Percentiles rank a stretch among this genome's conserved stretches.
phyloP scores from a whole-genome alignment of 2,888 invertebrate species.

The Pristionchus entomophagus region DNA sequence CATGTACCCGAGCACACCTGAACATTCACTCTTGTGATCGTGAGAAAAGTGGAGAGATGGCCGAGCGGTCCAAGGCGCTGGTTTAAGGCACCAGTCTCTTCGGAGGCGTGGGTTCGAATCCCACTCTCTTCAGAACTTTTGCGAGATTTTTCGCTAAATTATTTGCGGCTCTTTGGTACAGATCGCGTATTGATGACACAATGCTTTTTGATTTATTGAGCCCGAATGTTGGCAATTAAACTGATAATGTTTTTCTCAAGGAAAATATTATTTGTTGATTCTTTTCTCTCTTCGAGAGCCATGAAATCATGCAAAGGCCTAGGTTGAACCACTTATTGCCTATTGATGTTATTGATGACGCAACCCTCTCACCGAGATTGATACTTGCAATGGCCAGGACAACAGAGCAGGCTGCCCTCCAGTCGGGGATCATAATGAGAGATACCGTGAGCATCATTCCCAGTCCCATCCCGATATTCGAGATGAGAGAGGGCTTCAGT shows the following conservation, averaged over 20 bases:
- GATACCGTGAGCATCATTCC: constrained; percentile 93
- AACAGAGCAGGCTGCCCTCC: constrained; percentile 91
- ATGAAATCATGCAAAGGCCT: too few relatives aligned
- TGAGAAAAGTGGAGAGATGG: neutral
- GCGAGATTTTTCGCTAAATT: neutral
- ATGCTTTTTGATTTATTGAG: too few relatives aligned
- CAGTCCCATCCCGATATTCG: constrained; percentile 89
- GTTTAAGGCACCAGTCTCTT: constrained; percentile 91
- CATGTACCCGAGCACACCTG: constrained; percentile 74
- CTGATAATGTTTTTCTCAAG: too few relatives aligned
- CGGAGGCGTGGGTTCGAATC: constrained; percentile 89
- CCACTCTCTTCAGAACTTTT: constrained; percentile 78
- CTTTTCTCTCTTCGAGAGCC: neutral
- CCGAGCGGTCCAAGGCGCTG: constrained; percentile 82
- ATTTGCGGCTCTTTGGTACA: neutral
- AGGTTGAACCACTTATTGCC: too few relatives aligned
- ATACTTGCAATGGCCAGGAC: constrained; percentile 88
- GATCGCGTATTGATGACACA: too few relatives aligned
- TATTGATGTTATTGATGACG: too few relatives aligned
- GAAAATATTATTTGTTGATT: too few relatives aligned
- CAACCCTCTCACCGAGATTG: constrained; percentile 63
- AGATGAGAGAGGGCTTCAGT: constrained; percentile 71
- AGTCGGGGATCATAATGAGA: constrained; percentile 92
- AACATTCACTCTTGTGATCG: neutral
- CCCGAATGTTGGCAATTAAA: too few relatives aligned